These are phyloP conservation scores for Anneissia japonica DNA, from an alignment of 35 echinoderm and acorn worm species.

Conservation along the genomic window DNA sequence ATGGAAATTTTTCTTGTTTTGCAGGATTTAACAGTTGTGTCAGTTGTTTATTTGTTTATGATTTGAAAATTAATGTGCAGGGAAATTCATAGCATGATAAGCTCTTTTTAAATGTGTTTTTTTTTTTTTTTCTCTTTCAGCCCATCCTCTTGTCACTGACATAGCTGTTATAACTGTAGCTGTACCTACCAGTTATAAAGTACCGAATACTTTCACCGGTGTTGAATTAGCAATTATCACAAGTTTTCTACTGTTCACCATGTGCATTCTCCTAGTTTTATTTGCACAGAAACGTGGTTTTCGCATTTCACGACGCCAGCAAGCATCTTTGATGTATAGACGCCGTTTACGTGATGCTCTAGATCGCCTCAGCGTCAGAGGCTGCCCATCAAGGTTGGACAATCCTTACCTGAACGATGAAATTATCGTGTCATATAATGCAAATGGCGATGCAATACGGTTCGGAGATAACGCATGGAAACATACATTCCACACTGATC, in stretches of 20 bases:
- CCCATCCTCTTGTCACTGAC: too few species aligned
- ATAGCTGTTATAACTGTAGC: too few species aligned
- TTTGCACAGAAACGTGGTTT: not conserved
- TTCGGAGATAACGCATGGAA: not conserved
- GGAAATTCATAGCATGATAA: too few species aligned
- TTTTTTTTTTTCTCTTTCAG: too few species aligned
- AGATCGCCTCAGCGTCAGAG: not conserved
- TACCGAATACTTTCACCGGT: not conserved
- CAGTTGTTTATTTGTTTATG: too few species aligned
- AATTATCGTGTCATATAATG: not conserved
- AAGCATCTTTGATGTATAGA: not conserved
- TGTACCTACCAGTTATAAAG: not conserved
- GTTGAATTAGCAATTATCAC: not conserved
- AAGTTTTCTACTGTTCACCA: not conserved
- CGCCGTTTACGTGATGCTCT: not conserved
- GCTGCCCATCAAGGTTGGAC: not conserved
- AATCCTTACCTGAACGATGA: not conserved
- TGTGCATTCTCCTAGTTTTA: not conserved
- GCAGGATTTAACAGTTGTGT: too few species aligned
- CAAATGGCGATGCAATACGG: not conserved
- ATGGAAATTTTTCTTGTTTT: too few species aligned
- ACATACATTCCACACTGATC: not conserved
- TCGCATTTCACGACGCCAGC: not conserved
- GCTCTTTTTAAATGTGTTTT: too few species aligned
- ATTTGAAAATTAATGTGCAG: too few species aligned